Percentiles rank a stretch among this genome's conserved stretches.
Evolutionary conservation across 2,113 vertebrate genomes (phyloP).

Genomic region (Microcebus murinus): DNA sequence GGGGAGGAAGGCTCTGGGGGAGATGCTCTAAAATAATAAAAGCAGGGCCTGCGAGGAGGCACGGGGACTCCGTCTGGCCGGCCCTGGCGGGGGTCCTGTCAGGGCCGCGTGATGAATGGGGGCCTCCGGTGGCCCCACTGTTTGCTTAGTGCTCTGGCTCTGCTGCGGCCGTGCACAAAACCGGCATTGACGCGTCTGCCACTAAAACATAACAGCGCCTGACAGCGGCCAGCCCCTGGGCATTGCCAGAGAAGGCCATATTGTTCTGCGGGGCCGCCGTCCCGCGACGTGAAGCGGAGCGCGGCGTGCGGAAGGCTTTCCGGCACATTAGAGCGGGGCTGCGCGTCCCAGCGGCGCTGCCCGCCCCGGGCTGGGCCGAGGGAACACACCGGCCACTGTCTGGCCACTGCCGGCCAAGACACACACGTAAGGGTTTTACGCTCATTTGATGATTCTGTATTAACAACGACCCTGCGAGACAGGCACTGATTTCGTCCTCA

Average conservation of each 20-base stretch:
- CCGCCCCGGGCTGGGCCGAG: slow-evolving; percentile 86
- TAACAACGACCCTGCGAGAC: no score
- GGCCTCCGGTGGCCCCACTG: slow-evolving; percentile 85
- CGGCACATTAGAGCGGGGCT: slow-evolving; percentile 93
- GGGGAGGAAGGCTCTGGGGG: slow-evolving; percentile 45
- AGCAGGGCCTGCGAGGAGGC: not conserved
- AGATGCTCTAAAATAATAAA: slow-evolving; percentile 52
- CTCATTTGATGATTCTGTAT: no score
- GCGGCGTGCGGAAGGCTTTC: slow-evolving; percentile 90
- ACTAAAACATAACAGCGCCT: slow-evolving; percentile 93
- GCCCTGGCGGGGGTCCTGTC: slow-evolving; percentile 85
- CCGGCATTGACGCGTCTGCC: slow-evolving; percentile 89
- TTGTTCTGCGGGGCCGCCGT: slow-evolving; percentile 84
- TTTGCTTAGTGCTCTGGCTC: slow-evolving; percentile 94
- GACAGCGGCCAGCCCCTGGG: slow-evolving; percentile 91
- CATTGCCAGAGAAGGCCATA: slow-evolving; percentile 88
- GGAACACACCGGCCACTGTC: slow-evolving; percentile 85
- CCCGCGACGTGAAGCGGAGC: slow-evolving; percentile 86
- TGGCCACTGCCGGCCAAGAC: slow-evolving; percentile 59
- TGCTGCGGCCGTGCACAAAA: slow-evolving; percentile 89
- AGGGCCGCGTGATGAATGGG: slow-evolving; percentile 89
- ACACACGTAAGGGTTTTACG: no score
- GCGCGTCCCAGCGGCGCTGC: slow-evolving; percentile 86
- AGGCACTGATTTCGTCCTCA: no score
- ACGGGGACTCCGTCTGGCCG: slow-evolving; percentile 40